Conservation (phyloP, 2,797 vertebrate species). For the Clarias fuscus region DNA sequence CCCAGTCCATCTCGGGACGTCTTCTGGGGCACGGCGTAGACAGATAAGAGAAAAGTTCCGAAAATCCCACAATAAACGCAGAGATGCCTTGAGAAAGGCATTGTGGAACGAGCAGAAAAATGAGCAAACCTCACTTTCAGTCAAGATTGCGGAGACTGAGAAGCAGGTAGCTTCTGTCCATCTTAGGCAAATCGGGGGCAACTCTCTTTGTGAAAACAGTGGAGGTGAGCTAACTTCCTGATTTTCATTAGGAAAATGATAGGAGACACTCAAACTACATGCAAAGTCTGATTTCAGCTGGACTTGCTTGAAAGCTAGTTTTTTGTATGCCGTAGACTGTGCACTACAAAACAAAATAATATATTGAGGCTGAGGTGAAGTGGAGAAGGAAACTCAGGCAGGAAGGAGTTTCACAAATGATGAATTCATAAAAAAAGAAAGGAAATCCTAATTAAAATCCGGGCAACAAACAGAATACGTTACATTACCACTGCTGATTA, state of each 20-base stretch:
- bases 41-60: slow-evolving; percentile 52
- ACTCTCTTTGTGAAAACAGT: slow-evolving; percentile 67
- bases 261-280: slow-evolving; percentile 75
- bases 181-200: slow-evolving; percentile 68
- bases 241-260: slow-evolving; percentile 75
- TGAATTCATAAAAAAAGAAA: neutral
- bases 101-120: slow-evolving; percentile 52
- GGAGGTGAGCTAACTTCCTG: slow-evolving; percentile 66
- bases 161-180: slow-evolving; percentile 51
- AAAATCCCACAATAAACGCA: slow-evolving; percentile 65
- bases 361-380: neutral
- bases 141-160: slow-evolving; percentile 39
- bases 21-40: no score
- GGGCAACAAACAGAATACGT: neutral
- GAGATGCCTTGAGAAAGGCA: slow-evolving; percentile 57
- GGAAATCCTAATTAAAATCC: no score
- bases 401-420: neutral
- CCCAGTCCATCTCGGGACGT: neutral
- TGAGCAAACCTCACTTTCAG: slow-evolving; percentile 47
- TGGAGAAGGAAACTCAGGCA: neutral
- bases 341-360: neutral
- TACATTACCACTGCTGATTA: no score
- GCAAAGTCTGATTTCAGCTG: slow-evolving; percentile 68
- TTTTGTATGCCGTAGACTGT: slow-evolving; percentile 4
- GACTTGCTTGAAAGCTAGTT: neutral